Conservation (phyloP, 2,797 vertebrate genomes). For the Oophaga sylvatica region DNA sequence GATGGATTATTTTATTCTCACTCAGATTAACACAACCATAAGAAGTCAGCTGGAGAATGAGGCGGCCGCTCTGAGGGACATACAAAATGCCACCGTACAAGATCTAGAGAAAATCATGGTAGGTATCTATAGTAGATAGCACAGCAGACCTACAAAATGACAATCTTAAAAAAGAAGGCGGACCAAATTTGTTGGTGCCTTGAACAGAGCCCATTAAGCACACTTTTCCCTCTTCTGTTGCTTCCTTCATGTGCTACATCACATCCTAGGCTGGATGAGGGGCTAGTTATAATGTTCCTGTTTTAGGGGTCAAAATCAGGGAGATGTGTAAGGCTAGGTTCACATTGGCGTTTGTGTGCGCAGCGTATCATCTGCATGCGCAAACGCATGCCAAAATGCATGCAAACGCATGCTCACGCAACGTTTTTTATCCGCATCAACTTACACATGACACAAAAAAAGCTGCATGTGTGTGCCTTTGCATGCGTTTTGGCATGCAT, state of each 20-base stretch:
- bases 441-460: too few relatives aligned
- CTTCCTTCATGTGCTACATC: background rate
- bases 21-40: conserved; percentile 66
- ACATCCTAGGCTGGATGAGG: background rate
- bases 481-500: too few relatives aligned
- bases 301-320: background rate
- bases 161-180: background rate
- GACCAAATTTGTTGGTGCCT: background rate
- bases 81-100: conserved; percentile 66
- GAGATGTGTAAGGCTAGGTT: too few relatives aligned
- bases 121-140: conserved; percentile 52
- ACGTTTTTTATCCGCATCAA: too few relatives aligned
- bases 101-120: conserved; percentile 71
- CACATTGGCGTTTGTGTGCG: too few relatives aligned
- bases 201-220: background rate
- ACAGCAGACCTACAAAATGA: background rate
- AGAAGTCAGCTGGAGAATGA: conserved; percentile 62
- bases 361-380: too few relatives aligned
- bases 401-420: too few relatives aligned
- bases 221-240: background rate
- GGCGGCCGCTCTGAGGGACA: conserved; percentile 61
- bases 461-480: too few relatives aligned
- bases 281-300: too few relatives aligned
- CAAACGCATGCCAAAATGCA: too few relatives aligned
- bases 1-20: conserved; percentile 10